These are phyloP conservation scores for Neria commutata DNA, from an alignment of 2,888 invertebrate species.

Conservation along the genomic window DNA sequence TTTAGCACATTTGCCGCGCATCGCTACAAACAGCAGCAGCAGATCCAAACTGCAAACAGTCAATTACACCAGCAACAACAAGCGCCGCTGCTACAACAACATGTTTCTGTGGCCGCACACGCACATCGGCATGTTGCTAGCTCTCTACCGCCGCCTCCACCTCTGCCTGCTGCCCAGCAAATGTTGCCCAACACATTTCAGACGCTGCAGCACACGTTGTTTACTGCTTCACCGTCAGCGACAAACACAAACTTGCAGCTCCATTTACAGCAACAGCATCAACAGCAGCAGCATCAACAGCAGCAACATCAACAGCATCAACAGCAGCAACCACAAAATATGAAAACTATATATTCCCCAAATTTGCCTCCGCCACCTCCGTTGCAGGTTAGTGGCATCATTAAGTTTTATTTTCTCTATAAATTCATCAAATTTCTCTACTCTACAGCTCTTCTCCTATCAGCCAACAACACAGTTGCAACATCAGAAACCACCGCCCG, in stretches of 20 bases:
- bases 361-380: slow-evolving; percentile 52
- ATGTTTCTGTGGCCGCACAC: slow-evolving; percentile 9
- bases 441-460: slow-evolving; percentile 51
- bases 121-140: slow-evolving; percentile 12
- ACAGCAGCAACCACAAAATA: slow-evolving; percentile 38
- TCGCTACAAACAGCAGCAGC: slow-evolving; percentile 20
- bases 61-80: slow-evolving; percentile 42
- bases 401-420: neutral
- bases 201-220: slow-evolving; percentile 30
- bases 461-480: slow-evolving; percentile 45
- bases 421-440: slow-evolving; percentile 2
- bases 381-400: slow-evolving; percentile 46
- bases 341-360: slow-evolving; percentile 49
- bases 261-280: slow-evolving; percentile 31
- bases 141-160: slow-evolving; percentile 22
- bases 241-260: slow-evolving; percentile 27
- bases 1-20: slow-evolving; percentile 23
- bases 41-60: slow-evolving; percentile 16
- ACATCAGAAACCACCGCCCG: slow-evolving; percentile 60
- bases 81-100: slow-evolving; percentile 31
- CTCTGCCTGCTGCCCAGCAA: slow-evolving; percentile 8
- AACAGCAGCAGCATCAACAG: slow-evolving; percentile 36
- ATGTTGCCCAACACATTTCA: slow-evolving; percentile 22
- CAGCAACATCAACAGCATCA: slow-evolving; percentile 30
- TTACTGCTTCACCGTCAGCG: slow-evolving; percentile 22